Base-by-base conservation (phyloP, 2,888 invertebrate genomes). In the Caenorhabditis sp. region DNA sequence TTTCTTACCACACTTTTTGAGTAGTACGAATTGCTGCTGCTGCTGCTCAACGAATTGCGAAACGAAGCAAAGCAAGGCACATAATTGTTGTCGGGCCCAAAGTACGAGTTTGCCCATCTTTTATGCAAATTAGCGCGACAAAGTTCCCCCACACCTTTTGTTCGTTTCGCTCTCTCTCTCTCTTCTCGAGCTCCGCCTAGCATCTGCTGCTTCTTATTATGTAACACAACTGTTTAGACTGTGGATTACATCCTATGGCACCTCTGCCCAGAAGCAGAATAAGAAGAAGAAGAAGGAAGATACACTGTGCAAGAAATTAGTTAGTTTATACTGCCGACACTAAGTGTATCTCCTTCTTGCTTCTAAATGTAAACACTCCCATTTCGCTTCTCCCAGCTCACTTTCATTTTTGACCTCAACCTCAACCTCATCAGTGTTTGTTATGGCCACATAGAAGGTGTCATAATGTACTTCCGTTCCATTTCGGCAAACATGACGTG, bases 51-150 rank as follows among this genome's bases (percentile, higher is more conserved):
- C 45, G 22, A n/a, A 15, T 3, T 13, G 17, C 6, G 11, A 2
- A 17, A 13, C 43, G 2, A 15, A 26, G 53, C 13, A 0, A 37
- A 15, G 58, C 58, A 68, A 68, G 59, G 70, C 53, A 70, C 70
- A 70, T 70, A 70, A 70, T 70, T 70, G 70, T 59, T 37, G 45
- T 32, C 22, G 9, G 11, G 6, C 9, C 35, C 6, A n/a, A n/a
- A n/a, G n/a, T n/a, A n/a, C n/a, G 20, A 9, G 13, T 9, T 9
- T 3, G 2, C 45, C 20, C 70, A 70, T 70, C 59, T 59, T 70
- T 70, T 70, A 70, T 70, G 70, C 70, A 70, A 70, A 70, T 70
- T 59, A 70, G 70, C 37, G 22, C 17, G 43, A 26, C 61, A 27
- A 39, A 63, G 46, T 65, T 55, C 37, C 13, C 41, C 56, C 41